Evolutionary conservation across 2,888 invertebrate species (phyloP).

Genomic region (Philereme vetulata): DNA sequence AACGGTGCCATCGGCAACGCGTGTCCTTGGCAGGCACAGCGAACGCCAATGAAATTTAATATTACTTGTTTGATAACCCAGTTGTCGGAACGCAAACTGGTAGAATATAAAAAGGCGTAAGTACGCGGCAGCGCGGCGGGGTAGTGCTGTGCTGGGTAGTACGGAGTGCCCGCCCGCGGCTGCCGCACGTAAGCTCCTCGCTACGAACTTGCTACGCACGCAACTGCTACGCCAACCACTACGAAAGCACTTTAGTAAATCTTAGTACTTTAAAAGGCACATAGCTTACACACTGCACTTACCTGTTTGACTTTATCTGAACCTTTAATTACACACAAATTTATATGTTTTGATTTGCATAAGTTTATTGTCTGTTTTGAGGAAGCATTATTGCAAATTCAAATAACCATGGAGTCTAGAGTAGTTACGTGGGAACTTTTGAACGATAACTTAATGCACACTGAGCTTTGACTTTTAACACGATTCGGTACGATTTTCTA

Average conservation of each 20-base stretch:
- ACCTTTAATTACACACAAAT: neutral
- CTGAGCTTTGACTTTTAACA: slow-evolving; percentile 4
- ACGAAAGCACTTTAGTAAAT: slow-evolving; percentile 22
- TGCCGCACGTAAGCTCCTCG: slow-evolving; percentile 76
- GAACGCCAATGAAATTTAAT: slow-evolving; percentile 79
- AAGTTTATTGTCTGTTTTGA: slow-evolving; percentile 2
- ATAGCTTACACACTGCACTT: slow-evolving; percentile 3
- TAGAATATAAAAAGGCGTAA: slow-evolving; percentile 66
- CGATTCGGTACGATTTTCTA: neutral
- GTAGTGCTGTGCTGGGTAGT: slow-evolving; percentile 56
- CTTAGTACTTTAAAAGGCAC: slow-evolving; percentile 10
- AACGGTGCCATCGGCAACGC: slow-evolving; percentile 59
- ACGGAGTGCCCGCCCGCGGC: slow-evolving; percentile 70
- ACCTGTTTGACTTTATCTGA: neutral
- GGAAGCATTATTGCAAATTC: slow-evolving; percentile 1
- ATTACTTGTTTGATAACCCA: slow-evolving; percentile 75
- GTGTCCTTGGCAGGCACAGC: slow-evolving; percentile 73
- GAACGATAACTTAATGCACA: too few relatives aligned
- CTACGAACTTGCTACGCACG: slow-evolving; percentile 68
- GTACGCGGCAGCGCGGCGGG: slow-evolving; percentile 57
- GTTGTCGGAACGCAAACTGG: slow-evolving; percentile 72
- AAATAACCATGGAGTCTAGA: neutral
- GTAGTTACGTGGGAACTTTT: neutral
- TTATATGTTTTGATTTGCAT: neutral
- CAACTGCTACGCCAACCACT: slow-evolving; percentile 45